phyloP scores from a whole-genome alignment of 2,797 vertebrate genomes.

The Melopsittacus undulatus region DNA sequence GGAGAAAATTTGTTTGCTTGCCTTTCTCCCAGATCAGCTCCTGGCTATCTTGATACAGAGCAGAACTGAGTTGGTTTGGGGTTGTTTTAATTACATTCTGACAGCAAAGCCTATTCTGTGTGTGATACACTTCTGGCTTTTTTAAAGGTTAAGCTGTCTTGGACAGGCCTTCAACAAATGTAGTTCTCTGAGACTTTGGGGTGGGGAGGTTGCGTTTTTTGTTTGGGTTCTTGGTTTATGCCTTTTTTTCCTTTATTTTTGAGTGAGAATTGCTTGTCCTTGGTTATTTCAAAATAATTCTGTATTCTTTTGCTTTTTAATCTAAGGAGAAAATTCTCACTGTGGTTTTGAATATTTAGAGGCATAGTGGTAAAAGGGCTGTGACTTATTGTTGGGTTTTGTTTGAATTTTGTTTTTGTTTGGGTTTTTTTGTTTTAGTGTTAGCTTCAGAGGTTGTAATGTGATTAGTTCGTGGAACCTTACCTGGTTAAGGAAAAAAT shows the following conservation, averaged over 20 bases:
- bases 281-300: neutral
- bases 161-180: neutral
- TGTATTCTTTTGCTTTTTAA: neutral
- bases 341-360: neutral
- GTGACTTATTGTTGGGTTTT: neutral
- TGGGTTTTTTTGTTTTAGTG: no score
- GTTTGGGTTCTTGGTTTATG: neutral
- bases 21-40: conserved; percentile 10
- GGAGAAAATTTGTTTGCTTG: conserved; percentile 44
- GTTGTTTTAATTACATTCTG: conserved; percentile 17
- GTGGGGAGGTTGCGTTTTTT: neutral
- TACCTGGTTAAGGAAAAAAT: neutral
- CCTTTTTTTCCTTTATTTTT: no score
- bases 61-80: neutral
- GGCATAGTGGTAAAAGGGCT: neutral
- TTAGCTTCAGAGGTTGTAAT: neutral
- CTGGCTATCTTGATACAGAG: neutral
- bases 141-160: conserved; percentile 25
- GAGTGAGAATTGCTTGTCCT: neutral
- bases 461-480: neutral
- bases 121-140: neutral
- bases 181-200: neutral
- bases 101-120: neutral
- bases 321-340: neutral
- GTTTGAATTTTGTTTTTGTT: neutral